Evolutionary conservation across 2,797 vertebrate species (phyloP), one percentile per base, ranked within the genome.

Genomic region (Rhynchonycteris naso): DNA sequence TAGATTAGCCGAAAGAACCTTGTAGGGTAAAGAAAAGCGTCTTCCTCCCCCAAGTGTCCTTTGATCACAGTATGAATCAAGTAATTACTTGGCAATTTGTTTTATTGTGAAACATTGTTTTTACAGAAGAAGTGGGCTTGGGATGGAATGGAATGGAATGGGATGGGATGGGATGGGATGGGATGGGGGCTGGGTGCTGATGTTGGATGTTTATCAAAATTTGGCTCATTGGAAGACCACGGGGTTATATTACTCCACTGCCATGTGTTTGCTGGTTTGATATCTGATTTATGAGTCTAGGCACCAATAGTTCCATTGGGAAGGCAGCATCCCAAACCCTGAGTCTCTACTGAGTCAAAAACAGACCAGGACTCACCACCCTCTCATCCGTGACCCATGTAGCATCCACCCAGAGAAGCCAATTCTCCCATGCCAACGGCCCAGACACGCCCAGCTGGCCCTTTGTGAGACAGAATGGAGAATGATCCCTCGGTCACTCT

Each of bases 301-400:
- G 58, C 59, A 85, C 59, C 4, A 38, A 54, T 58, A 79, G 18
- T 75, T 90, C 50, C 10, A 26, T n/a, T 43, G 54, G 68, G 33
- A 94, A 88, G 74, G 33, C 33, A 61, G 35, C 5, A 47, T 47
- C 81, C 33, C 7, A 68, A 81, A 89, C n/a, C 38, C 66, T 11
- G n/a, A 96, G n/a, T 52, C 35, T 65, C n/a, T 28, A 22, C 75
- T 15, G 35, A 80, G 63, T 56, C 63, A 75, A 75, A 69, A 76
- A 76, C 18, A 87, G 38, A 83, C 22, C 13, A 30, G 68, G 50
- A 71, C 54, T 81, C 65, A 15, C 38, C 0, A n/a, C 35, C 33
- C 15, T 54, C 24, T 28, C 21, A 28, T 16, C 16, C 30, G 33
- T 13, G 3, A 1, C 10, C 4, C 5, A 66, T 0, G 0, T 22